These are phyloP conservation scores for Lydus trimaculatus DNA, from an alignment of 2,888 invertebrate species.

Conservation along the genomic window DNA sequence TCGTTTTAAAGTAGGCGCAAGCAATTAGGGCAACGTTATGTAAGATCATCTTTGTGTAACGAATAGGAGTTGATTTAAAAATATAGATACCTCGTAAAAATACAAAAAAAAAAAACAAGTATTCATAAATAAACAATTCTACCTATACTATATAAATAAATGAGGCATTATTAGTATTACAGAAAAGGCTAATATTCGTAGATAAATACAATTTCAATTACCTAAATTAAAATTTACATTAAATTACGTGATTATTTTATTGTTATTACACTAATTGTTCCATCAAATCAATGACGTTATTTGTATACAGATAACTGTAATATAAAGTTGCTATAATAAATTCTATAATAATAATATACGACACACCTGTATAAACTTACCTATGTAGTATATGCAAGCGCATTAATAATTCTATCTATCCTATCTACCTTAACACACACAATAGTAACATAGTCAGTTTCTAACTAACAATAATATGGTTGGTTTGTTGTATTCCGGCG, in stretches of 20 bases:
- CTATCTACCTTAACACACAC: neutral
- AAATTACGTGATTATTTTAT: neutral
- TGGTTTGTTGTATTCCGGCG: conserved; percentile 13
- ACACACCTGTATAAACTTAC: conserved; percentile 7
- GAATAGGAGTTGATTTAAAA: no score
- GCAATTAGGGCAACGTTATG: no score
- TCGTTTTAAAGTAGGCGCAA: no score
- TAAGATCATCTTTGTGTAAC: no score
- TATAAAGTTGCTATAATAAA: neutral
- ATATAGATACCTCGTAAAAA: no score
- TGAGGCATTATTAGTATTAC: no score
- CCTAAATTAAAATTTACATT: no score
- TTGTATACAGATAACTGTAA: neutral
- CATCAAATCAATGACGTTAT: conserved; percentile 3
- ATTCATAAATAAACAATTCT: no score
- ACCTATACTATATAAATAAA: no score
- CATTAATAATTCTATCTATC: neutral
- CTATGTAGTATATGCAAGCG: neutral
- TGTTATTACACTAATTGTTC: neutral
- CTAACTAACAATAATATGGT: conserved; percentile 21
- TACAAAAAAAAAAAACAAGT: no score
- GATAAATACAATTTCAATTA: no score
- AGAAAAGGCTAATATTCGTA: no score
- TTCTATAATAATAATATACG: neutral
- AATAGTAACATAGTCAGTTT: conserved; percentile 3